Evolutionary conservation across 2,888 invertebrate genomes (phyloP).

Genomic region (Pardosa pseudoannulata): DNA sequence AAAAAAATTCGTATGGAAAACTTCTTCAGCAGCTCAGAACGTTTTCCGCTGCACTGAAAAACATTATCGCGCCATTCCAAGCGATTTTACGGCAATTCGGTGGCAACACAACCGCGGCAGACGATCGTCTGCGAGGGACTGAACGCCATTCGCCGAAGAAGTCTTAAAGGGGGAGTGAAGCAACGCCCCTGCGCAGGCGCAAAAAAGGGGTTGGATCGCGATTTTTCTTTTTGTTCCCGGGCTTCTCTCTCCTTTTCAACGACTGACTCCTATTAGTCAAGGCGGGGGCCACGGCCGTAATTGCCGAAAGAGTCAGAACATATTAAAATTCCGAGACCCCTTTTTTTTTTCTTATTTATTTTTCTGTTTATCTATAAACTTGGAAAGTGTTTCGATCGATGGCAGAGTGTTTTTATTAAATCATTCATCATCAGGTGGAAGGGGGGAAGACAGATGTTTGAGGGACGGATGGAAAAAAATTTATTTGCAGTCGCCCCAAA

Average conservation of each 20-base stretch:
- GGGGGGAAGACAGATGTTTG: neutral
- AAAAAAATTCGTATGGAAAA: too few species aligned
- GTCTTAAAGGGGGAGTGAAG: slow-evolving; percentile 44
- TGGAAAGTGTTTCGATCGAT: slow-evolving; percentile 19
- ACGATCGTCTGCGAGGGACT: slow-evolving; percentile 48
- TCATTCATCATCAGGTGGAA: slow-evolving; percentile 14
- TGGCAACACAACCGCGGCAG: slow-evolving; percentile 30
- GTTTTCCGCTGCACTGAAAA: too few species aligned
- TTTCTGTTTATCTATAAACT: slow-evolving; percentile 17
- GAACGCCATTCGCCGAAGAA: slow-evolving; percentile 60
- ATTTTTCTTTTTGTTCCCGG: slow-evolving; percentile 19
- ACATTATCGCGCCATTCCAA: neutral
- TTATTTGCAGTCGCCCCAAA: neutral
- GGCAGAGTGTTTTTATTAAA: slow-evolving; percentile 1
- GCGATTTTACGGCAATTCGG: neutral
- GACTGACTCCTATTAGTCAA: slow-evolving; percentile 42
- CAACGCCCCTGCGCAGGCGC: slow-evolving; percentile 16
- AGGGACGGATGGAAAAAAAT: neutral
- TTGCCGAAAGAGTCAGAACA: slow-evolving; percentile 40
- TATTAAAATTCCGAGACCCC: slow-evolving; percentile 64
- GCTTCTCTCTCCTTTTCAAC: neutral
- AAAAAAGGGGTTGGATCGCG: slow-evolving; percentile 26
- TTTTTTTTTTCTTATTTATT: slow-evolving; percentile 16
- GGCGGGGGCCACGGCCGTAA: slow-evolving; percentile 23
- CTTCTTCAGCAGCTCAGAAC: too few species aligned